Evolutionary conservation across 1,140 invertebrate genomes (phyloP).

Genomic region (Brachionus calyciflorus): DNA sequence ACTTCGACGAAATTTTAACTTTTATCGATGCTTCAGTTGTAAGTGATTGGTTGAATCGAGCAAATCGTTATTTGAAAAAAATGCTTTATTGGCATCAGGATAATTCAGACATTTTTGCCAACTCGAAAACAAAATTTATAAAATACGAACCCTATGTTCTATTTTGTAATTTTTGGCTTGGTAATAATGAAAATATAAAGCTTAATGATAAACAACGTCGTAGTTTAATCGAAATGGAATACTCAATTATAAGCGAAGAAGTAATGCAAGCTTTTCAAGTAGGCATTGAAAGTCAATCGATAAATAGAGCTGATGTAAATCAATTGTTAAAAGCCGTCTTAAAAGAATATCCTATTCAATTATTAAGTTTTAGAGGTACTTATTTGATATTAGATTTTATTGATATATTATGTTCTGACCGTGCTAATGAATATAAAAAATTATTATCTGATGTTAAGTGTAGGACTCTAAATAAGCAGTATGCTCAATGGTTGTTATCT

Average conservation of each 20-base stretch:
- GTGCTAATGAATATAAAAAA: conserved; percentile 53
- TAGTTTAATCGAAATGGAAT: conserved; percentile 57
- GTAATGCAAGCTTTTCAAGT: conserved; percentile 56
- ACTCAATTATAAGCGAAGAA: conserved; percentile 56
- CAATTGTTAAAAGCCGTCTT: conserved; percentile 55
- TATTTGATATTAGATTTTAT: conserved; percentile 57
- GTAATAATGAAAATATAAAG: conserved; percentile 47
- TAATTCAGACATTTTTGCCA: conserved; percentile 49
- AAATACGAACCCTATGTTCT: conserved; percentile 52
- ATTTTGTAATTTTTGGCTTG: conserved; percentile 60
- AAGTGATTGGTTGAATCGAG: conserved; percentile 54
- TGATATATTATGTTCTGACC: conserved; percentile 56
- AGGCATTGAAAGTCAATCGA: conserved; percentile 52
- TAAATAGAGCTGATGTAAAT: conserved; percentile 52
- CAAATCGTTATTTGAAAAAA: conserved; percentile 54
- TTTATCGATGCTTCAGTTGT: conserved; percentile 58
- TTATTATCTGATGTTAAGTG: conserved; percentile 58
- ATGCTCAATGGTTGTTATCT: conserved; percentile 57
- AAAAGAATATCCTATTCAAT: conserved; percentile 56
- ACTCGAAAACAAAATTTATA: background rate
- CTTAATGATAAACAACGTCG: conserved; percentile 55
- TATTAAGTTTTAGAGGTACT: conserved; percentile 53
- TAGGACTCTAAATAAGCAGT: conserved; percentile 56
- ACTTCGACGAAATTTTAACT: conserved; percentile 31
- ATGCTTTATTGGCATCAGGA: conserved; percentile 52